Evolutionary conservation across 2,888 invertebrate species (phyloP), one percentile per base, ranked within the genome.

Genomic region (Rugalucina vietnamica): DNA sequence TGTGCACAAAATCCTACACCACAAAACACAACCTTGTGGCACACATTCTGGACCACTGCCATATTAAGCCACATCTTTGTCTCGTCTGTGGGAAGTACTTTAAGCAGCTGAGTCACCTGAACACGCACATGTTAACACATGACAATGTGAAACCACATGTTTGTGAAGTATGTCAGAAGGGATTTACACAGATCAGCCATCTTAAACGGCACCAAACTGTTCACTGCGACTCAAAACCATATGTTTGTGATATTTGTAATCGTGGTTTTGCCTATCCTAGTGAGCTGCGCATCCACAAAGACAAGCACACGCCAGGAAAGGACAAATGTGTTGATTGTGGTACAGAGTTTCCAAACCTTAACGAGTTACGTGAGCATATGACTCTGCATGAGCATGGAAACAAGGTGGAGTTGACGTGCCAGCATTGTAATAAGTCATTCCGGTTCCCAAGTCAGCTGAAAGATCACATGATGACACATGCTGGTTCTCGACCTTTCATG

Each of bases 391-490:
- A 89, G n/a, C 90, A 93, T 73, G 78, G 85, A 32, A 90, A 90
- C 10, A 60, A 29, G 29, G 10, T 24, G 3, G 90, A 92, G 10
- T 89, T 93, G 43, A 88, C 88, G 8, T 94, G 94, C 82, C 90
- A 89, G 71, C 89, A 91, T 39, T 94, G 94, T 86, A 88, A 90
- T 43, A 70, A 89, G 79, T 86, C 88, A 90, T 79, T 95, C 94
- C 89, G 92, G 18, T 95, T 94, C 87, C 95, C 95, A 1, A 95
- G 95, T 88, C 95, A 95, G 86, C 90, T 95, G 70, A 90, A 93
- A 69, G 94, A 94, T 86, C 94, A 94, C 82, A 91, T 94, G 91
- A 87, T 93, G 71, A 93, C 93, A 36, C 95, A 95, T 87, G 92
- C 92, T 60, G 94, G 94, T 36, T 90, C 91, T 12, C 89, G 95